phyloP scores from a whole-genome alignment of 2,888 invertebrate genomes.

The Hermaeophaga mercurialis region DNA sequence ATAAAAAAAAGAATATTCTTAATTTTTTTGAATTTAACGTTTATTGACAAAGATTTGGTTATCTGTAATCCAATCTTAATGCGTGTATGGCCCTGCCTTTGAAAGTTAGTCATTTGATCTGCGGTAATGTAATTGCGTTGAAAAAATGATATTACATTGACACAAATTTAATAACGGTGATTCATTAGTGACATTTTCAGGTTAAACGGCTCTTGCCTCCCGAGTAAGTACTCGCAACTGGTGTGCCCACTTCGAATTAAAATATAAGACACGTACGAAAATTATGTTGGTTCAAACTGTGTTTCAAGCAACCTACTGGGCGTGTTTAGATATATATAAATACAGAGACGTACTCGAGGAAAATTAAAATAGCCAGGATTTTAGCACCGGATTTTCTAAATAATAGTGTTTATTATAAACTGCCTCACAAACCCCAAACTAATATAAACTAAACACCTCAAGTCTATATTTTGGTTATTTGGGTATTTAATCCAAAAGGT shows the following conservation, averaged over 20 bases:
- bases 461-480: too few relatives aligned
- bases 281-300: constrained; percentile 10
- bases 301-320: constrained; percentile 1
- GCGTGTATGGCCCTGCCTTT: constrained; percentile 9
- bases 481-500: too few relatives aligned
- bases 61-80: background rate
- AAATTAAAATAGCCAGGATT: too few relatives aligned
- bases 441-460: too few relatives aligned
- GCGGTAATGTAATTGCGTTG: constrained; percentile 12
- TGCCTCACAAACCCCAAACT: too few relatives aligned
- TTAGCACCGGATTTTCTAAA: too few relatives aligned
- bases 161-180: constrained; percentile 38
- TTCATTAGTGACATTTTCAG: constrained; percentile 38
- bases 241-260: constrained; percentile 11
- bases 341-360: too few relatives aligned
- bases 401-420: too few relatives aligned
- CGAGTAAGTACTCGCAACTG: background rate
- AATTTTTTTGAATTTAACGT: too few relatives aligned
- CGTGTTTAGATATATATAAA: too few relatives aligned
- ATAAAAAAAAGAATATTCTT: too few relatives aligned
- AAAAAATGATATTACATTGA: constrained; percentile 35
- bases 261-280: constrained; percentile 22
- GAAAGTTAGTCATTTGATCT: constrained; percentile 19
- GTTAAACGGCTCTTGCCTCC: constrained; percentile 29
- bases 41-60: too few relatives aligned